These are phyloP conservation scores for Ctenopoma kingsleyae DNA, from an alignment of 2,797 vertebrate species.

Conservation along the genomic window DNA sequence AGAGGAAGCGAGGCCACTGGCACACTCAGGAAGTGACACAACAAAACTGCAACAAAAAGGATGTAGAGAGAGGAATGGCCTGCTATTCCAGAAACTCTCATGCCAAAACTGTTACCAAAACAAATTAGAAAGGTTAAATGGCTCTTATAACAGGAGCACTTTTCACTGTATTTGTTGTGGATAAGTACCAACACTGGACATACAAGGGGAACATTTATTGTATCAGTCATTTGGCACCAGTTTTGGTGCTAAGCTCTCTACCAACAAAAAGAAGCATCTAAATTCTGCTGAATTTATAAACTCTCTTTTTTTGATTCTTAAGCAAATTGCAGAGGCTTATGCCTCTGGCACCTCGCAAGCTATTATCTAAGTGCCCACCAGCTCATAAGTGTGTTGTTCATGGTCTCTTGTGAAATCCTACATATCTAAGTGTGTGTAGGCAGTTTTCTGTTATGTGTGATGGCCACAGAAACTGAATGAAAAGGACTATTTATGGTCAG, in stretches of 20 bases:
- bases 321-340: slow-evolving; percentile 89
- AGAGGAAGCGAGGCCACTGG: slow-evolving; percentile 92
- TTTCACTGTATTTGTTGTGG: slow-evolving; percentile 75
- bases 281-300: slow-evolving; percentile 81
- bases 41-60: slow-evolving; percentile 30
- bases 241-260: slow-evolving; percentile 54
- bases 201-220: slow-evolving; percentile 58
- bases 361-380: slow-evolving; percentile 99
- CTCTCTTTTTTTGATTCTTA: slow-evolving; percentile 86
- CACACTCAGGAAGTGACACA: slow-evolving; percentile 92
- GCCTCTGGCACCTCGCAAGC: slow-evolving; percentile 93
- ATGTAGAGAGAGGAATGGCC: slow-evolving; percentile 66
- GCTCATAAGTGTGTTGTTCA: slow-evolving; percentile 93
- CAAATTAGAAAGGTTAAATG: slow-evolving; percentile 65
- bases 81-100: slow-evolving; percentile 68
- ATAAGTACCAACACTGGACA: slow-evolving; percentile 58
- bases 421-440: slow-evolving; percentile 76
- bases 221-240: slow-evolving; percentile 55
- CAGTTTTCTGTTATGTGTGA: slow-evolving; percentile 77
- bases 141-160: slow-evolving; percentile 60
- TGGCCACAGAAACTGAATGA: slow-evolving; percentile 77
- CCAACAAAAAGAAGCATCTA: slow-evolving; percentile 73
- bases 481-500: slow-evolving; percentile 81
- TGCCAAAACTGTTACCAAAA: slow-evolving; percentile 79
- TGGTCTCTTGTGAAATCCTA: slow-evolving; percentile 87